These are phyloP conservation scores for Hirtodrosophila alboralis DNA, from an alignment of 2,888 invertebrate genomes.

Conservation along the genomic window DNA sequence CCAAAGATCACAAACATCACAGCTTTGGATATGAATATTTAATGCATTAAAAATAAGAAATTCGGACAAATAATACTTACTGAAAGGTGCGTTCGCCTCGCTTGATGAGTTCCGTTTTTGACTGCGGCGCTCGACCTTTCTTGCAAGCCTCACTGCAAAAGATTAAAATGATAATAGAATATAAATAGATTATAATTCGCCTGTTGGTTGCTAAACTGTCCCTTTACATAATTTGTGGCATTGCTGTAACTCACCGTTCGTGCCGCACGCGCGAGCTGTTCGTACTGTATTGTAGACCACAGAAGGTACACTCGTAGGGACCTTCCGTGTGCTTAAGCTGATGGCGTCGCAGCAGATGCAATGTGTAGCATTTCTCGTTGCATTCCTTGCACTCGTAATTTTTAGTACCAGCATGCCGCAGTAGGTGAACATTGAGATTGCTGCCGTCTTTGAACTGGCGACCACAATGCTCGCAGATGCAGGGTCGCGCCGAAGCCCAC, in stretches of 20 bases:
- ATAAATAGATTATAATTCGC: no score
- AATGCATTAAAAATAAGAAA: not conserved
- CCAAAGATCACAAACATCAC: slow-evolving; percentile 66
- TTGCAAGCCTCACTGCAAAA: slow-evolving; percentile 61
- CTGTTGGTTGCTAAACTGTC: no score
- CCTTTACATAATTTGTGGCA: not conserved
- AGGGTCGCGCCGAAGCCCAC: slow-evolving; percentile 51
- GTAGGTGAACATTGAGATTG: slow-evolving; percentile 63
- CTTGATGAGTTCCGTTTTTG: slow-evolving; percentile 68
- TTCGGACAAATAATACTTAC: slow-evolving; percentile 29
- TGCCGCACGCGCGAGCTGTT: slow-evolving; percentile 68
- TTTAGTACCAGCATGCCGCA: slow-evolving; percentile 66
- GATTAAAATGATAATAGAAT: slow-evolving; percentile 1
- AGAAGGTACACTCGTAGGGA: slow-evolving; percentile 66
- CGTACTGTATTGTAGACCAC: slow-evolving; percentile 69
- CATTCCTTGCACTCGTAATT: slow-evolving; percentile 64
- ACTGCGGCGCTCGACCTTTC: slow-evolving; percentile 65
- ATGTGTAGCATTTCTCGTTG: slow-evolving; percentile 65
- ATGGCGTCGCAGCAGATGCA: slow-evolving; percentile 60
- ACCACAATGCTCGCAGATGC: slow-evolving; percentile 68
- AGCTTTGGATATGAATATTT: slow-evolving; percentile 24
- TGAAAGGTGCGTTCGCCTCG: slow-evolving; percentile 70
- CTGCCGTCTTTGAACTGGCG: slow-evolving; percentile 63
- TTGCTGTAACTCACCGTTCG: slow-evolving; percentile 52
- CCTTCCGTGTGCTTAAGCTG: slow-evolving; percentile 69